Conservation (phyloP, 1,140 invertebrate genomes). For the Nephotettix cincticeps region DNA sequence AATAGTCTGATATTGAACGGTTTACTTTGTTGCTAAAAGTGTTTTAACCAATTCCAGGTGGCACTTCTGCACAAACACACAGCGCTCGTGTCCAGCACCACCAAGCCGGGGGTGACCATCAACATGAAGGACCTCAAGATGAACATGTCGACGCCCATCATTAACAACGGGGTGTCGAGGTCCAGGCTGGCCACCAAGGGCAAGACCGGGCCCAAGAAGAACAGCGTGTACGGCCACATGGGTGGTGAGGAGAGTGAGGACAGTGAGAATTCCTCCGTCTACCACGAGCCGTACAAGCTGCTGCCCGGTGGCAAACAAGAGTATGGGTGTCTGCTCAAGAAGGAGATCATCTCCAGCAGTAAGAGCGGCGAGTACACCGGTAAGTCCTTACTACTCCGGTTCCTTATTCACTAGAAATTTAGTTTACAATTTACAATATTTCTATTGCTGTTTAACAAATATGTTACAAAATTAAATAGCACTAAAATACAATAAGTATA, state of each 20-base stretch:
- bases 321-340: conserved; percentile 54
- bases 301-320: conserved; percentile 52
- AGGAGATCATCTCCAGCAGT: conserved; percentile 51
- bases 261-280: conserved; percentile 58
- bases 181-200: conserved; percentile 42
- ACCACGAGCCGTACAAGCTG: conserved; percentile 63
- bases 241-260: conserved; percentile 56
- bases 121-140: conserved; percentile 66
- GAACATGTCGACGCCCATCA: conserved; percentile 54
- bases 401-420: too few relatives aligned
- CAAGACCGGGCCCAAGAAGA: conserved; percentile 41
- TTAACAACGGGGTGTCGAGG: conserved; percentile 55
- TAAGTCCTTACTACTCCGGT: too few relatives aligned
- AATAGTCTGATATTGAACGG: too few relatives aligned
- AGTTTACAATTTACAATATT: too few relatives aligned
- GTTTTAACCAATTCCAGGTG: too few relatives aligned
- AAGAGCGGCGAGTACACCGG: conserved; percentile 54
- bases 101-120: conserved; percentile 56
- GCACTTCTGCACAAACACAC: conserved; percentile 68
- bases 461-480: too few relatives aligned
- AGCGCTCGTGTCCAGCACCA: conserved; percentile 51
- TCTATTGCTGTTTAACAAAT: too few relatives aligned
- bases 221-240: conserved; percentile 50
- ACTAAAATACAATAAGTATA: too few relatives aligned
- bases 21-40: too few relatives aligned